phyloP scores from a whole-genome alignment of 2,888 invertebrate species.

The Dynastes maya region DNA sequence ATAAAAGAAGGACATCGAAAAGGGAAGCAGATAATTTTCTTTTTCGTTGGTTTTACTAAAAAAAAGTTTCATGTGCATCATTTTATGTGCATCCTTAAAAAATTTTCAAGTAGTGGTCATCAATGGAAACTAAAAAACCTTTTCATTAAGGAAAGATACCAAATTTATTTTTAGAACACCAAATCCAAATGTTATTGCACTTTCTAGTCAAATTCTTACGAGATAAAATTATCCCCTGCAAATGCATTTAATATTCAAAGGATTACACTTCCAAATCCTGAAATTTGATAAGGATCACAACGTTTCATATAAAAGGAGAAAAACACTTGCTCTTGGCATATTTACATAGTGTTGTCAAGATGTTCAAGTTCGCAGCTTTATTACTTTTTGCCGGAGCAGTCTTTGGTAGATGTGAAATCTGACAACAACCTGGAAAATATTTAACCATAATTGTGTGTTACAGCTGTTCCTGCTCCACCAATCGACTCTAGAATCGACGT shows the following conservation, averaged over 20 bases:
- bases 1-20: too few relatives aligned
- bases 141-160: too few relatives aligned
- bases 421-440: not conserved
- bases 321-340: not conserved
- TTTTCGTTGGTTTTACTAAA: too few relatives aligned
- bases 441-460: constrained; percentile 12
- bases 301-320: not conserved
- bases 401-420: not conserved
- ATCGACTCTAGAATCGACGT: constrained; percentile 32
- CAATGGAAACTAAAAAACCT: too few relatives aligned
- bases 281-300: not conserved
- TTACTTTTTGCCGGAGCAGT: constrained; percentile 22
- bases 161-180: too few relatives aligned
- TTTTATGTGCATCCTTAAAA: too few relatives aligned
- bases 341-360: not conserved
- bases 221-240: not conserved
- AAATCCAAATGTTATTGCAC: too few relatives aligned
- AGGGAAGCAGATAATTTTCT: too few relatives aligned
- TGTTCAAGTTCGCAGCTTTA: constrained; percentile 25
- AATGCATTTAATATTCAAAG: not conserved
- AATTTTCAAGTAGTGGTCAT: too few relatives aligned
- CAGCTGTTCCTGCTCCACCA: constrained; percentile 15
- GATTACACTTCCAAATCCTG: not conserved
- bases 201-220: not conserved
- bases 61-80: too few relatives aligned